phyloP scores from a whole-genome alignment of 2,797 vertebrate species.

The Melopsittacus undulatus region DNA sequence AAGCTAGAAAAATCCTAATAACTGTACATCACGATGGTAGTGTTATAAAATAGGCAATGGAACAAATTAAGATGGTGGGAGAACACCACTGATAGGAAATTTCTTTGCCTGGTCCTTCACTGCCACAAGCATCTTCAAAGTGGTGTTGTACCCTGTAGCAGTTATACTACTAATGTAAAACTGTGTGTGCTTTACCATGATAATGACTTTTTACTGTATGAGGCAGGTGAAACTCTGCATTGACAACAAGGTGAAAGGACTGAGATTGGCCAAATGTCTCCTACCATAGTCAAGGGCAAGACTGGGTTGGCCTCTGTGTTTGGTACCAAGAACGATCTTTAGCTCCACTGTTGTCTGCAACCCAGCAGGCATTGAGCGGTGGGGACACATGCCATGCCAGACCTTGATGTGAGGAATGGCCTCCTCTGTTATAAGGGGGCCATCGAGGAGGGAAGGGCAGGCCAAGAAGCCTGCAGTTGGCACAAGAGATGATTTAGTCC shows the following conservation, averaged over 20 bases:
- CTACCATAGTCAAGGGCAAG: too few species aligned
- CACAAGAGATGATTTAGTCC: too few species aligned
- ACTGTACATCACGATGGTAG: conserved; percentile 31
- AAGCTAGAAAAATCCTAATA: conserved; percentile 42
- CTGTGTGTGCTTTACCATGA: conserved; percentile 14
- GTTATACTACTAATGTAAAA: conserved; percentile 9
- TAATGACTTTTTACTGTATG: not conserved
- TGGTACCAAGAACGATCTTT: too few species aligned
- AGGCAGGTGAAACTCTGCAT: conserved; percentile 10
- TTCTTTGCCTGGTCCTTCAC: conserved; percentile 40
- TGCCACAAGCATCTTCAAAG: not conserved
- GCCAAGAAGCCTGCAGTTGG: too few species aligned
- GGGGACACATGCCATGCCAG: too few species aligned
- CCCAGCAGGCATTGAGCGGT: too few species aligned
- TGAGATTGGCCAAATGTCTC: not conserved
- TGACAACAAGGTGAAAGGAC: not conserved
- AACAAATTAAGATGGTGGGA: conserved; percentile 27
- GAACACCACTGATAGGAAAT: conserved; percentile 40
- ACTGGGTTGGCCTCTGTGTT: too few species aligned
- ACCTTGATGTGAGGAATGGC: too few species aligned
- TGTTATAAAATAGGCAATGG: conserved; percentile 30
- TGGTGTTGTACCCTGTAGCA: conserved; percentile 1
- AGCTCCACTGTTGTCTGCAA: too few species aligned
- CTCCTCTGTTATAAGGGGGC: too few species aligned
- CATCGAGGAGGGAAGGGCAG: too few species aligned